Percentiles rank a stretch among this genome's conserved stretches.
phyloP scores from a whole-genome alignment of 1,140 invertebrate species.

The Eriosoma lanigerum region DNA sequence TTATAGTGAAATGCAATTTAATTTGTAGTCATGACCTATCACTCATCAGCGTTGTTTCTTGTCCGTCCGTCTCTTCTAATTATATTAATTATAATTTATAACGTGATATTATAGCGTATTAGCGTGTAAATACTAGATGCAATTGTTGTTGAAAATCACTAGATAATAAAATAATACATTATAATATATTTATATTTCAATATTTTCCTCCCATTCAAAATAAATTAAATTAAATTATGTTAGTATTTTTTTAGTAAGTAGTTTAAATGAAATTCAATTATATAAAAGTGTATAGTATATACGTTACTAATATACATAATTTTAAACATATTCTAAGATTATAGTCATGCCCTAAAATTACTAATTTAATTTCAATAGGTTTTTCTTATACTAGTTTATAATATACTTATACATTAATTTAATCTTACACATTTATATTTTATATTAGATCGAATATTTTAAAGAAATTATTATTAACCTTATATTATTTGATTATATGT shows the following conservation, averaged over 20 bases:
- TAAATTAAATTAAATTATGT: neutral
- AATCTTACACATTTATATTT: too few relatives aligned
- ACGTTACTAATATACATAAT: neutral
- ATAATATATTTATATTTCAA: slow-evolving; percentile 8
- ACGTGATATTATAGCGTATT: neutral
- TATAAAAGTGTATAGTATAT: too few relatives aligned
- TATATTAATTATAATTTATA: neutral
- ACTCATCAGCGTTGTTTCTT: neutral
- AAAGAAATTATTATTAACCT: too few relatives aligned
- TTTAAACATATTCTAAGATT: neutral
- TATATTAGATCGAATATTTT: too few relatives aligned
- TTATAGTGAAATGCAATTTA: neutral
- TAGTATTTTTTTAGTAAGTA: too few relatives aligned
- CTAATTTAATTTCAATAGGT: neutral
- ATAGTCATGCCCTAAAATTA: neutral
- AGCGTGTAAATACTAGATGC: neutral
- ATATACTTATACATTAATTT: too few relatives aligned
- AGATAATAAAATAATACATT: too few relatives aligned
- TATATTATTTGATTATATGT: too few relatives aligned
- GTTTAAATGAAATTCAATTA: too few relatives aligned
- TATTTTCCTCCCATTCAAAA: neutral
- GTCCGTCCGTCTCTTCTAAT: neutral
- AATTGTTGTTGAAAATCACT: neutral
- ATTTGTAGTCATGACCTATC: neutral
- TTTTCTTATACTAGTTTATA: neutral